These are phyloP conservation scores for Nymphalis c-album DNA, from an alignment of 2,888 invertebrate species.

Conservation along the genomic window DNA sequence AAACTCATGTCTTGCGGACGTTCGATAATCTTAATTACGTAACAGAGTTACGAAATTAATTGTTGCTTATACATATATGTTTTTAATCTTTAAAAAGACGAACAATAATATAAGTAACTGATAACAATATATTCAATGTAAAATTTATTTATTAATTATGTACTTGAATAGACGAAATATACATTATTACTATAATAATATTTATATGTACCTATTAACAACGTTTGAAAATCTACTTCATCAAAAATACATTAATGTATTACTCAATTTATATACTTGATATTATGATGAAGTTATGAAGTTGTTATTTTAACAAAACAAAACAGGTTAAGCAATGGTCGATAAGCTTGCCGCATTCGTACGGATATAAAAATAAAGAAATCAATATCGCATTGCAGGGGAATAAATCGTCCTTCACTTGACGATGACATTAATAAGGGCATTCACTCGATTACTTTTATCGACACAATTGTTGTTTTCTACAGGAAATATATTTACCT, in stretches of 20 bases:
- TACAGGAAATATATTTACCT: neutral
- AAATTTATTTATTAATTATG: no score
- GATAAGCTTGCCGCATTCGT: constrained; percentile 39
- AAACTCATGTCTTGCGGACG: constrained; percentile 13
- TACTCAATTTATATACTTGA: no score
- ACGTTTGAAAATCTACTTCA: no score
- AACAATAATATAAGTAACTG: no score
- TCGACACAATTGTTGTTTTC: constrained; percentile 6
- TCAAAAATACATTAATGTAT: no score
- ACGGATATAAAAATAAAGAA: constrained; percentile 44
- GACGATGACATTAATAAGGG: constrained; percentile 43
- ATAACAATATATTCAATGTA: no score
- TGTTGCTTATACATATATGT: no score
- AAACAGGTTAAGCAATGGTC: constrained; percentile 24
- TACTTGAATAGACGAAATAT: no score
- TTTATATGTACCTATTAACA: no score
- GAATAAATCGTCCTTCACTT: constrained; percentile 41
- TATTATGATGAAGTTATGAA: constrained; percentile 3
- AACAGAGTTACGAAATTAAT: neutral
- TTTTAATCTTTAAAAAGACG: no score
- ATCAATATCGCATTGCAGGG: constrained; percentile 48
- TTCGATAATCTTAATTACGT: neutral
- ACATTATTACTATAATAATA: no score
- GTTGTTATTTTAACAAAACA: constrained; percentile 20
- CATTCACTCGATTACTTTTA: constrained; percentile 39